Base-by-base conservation (phyloP, 1,140 invertebrate genomes). In the Trypoxylus dichotomus region DNA sequence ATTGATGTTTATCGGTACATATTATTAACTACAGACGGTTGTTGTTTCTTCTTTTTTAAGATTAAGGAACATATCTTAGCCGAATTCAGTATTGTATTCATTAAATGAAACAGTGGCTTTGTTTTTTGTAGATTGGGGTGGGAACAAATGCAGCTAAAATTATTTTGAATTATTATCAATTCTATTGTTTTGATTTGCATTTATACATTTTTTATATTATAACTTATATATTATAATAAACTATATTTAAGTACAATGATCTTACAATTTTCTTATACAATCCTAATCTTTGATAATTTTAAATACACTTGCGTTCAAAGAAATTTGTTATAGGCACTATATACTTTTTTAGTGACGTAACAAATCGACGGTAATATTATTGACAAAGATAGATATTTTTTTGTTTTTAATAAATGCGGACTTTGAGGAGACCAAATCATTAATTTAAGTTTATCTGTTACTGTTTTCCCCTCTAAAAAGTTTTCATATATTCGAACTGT, bases 1-100 rank as follows among this genome's bases (percentile, higher is more conserved):
- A 21, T 63, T 63, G 19, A 24, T 24, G 60, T 63, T 73, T 3
- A 19, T 37, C 27, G 19, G 15, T 37, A 73, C 15, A 15, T 73
- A 73, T 27, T 37, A 73, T 73, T 19, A 13, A 8, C 63, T 21
- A 29, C 24, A 13, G 10, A 3, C 7, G 11, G 19, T 27, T 13
- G 15, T 27, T 25, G 58, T 19, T 25, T 19, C 5, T 63, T 6
- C 13, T 29, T 73, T 73, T 32, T 21, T 21, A 37, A 37, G 3
- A 73, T 73, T 73, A 73, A 73, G 71, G 71, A 37, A 73, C 71
- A 73, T 73, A 73, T 73, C 71, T 73, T 73, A 73, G 71, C 71
- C 71, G 37, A 73, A 29, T 29, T 73, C 71, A 73, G 71, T 73
- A 73, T 73, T 73, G 71, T 73, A 63, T 63, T 63, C 60, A 63